A percentile compares a stretch with the other conserved stretches of the same genome.
Conservation (phyloP, 92 coral and sea anemone species). For the Meandrina meandrites region DNA sequence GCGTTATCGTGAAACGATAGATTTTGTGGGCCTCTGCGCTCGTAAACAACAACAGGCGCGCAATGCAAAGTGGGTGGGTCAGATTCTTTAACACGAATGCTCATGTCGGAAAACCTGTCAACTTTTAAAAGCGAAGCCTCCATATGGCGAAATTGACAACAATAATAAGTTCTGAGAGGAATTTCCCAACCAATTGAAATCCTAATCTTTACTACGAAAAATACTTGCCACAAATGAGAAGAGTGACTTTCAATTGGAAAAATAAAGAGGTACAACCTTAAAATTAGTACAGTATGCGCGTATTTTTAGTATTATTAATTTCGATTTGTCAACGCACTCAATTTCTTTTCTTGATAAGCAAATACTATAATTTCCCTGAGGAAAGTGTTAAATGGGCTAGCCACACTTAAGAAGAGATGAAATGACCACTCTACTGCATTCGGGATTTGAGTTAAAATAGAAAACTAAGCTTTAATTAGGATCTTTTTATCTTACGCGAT, state of each 20-base stretch:
- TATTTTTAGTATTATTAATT: not conserved
- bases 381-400: conserved; percentile 20
- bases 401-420: not conserved
- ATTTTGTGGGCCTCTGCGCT: no score
- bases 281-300: not conserved
- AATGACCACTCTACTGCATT: not conserved
- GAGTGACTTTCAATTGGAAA: not conserved
- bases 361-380: not conserved
- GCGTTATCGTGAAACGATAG: no score
- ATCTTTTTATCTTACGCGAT: not conserved
- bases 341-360: not conserved
- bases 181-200: not conserved
- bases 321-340: not conserved
- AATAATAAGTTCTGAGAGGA: not conserved
- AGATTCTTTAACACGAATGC: not conserved
- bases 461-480: conserved; percentile 13
- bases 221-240: not conserved
- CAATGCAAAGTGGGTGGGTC: no score
- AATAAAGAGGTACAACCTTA: not conserved
- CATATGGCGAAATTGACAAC: not conserved
- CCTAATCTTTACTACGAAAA: not conserved
- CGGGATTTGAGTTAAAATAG: not conserved
- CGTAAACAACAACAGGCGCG: no score
- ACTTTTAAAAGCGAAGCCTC: not conserved
- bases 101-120: not conserved